A percentile compares a stretch with the other conserved stretches of the same genome.
Conservation (phyloP, 2,888 invertebrate species). For the Melieria omissa region DNA sequence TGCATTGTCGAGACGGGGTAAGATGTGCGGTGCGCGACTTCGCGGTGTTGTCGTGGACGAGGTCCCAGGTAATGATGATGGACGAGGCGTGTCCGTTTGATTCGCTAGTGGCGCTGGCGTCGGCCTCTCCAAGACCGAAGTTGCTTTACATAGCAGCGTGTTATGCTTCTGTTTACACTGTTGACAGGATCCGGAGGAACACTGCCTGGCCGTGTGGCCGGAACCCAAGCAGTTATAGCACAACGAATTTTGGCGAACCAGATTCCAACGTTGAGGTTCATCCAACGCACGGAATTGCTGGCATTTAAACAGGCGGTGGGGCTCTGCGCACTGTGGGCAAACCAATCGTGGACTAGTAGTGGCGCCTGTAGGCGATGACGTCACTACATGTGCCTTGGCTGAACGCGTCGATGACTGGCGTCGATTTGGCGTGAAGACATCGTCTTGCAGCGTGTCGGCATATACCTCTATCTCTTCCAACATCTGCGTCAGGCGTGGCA, state of each 20-base stretch:
- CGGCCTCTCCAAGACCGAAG: neutral
- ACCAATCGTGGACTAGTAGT: neutral
- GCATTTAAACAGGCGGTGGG: constrained; percentile 5
- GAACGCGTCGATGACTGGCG: too few species aligned
- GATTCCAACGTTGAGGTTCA: neutral
- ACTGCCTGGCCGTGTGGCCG: neutral
- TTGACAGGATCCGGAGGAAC: too few species aligned
- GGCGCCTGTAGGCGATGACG: neutral
- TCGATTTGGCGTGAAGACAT: too few species aligned
- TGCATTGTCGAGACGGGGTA: neutral
- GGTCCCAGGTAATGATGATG: neutral
- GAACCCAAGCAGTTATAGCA: constrained; percentile 4
- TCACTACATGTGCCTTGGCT: too few species aligned
- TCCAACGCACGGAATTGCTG: neutral
- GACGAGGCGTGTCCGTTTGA: neutral
- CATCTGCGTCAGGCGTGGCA: neutral
- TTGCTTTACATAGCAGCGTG: constrained; percentile 10
- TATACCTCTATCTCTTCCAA: neutral
- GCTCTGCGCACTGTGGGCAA: neutral
- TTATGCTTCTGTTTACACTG: constrained; percentile 15
- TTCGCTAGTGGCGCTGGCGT: neutral
- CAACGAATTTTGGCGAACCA: neutral
- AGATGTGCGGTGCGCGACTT: neutral
- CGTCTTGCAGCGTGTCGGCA: neutral
- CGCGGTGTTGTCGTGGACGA: too few species aligned